These are phyloP conservation scores for Leptopilina myrica DNA, from an alignment of 2,888 invertebrate genomes.

Conservation along the genomic window DNA sequence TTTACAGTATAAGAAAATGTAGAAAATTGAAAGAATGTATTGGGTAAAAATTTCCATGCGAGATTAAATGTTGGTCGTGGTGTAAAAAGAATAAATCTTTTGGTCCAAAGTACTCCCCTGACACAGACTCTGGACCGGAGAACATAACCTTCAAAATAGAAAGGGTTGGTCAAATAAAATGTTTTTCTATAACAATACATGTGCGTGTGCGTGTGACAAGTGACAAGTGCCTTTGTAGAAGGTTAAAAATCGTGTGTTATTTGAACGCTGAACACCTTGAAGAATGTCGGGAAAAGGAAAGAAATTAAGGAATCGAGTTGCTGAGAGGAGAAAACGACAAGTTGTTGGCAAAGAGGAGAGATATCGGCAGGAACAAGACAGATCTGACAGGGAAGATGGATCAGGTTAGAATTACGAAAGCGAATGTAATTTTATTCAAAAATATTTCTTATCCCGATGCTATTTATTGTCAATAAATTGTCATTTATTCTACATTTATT, in stretches of 20 bases:
- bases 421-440: background rate
- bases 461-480: too few species aligned
- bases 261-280: too few species aligned
- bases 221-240: background rate
- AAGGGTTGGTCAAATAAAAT: slow-evolving; percentile 38
- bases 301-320: slow-evolving; percentile 61
- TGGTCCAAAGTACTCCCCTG: slow-evolving; percentile 20
- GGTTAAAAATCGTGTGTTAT: slow-evolving; percentile 10
- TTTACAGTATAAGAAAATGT: too few species aligned
- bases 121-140: background rate
- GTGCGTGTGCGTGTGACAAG: background rate
- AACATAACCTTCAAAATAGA: slow-evolving; percentile 58
- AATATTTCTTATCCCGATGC: background rate
- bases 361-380: slow-evolving; percentile 70
- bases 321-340: slow-evolving; percentile 64
- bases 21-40: too few species aligned
- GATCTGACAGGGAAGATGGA: slow-evolving; percentile 69
- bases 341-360: slow-evolving; percentile 72
- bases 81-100: background rate
- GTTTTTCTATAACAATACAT: background rate
- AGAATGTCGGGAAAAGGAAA: slow-evolving; percentile 65
- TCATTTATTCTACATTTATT: too few species aligned
- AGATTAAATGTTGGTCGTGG: too few species aligned
- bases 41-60: too few species aligned
- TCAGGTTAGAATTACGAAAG: slow-evolving; percentile 60